phyloP scores from a whole-genome alignment of 2,888 invertebrate species.

The Drosophila cognata region DNA sequence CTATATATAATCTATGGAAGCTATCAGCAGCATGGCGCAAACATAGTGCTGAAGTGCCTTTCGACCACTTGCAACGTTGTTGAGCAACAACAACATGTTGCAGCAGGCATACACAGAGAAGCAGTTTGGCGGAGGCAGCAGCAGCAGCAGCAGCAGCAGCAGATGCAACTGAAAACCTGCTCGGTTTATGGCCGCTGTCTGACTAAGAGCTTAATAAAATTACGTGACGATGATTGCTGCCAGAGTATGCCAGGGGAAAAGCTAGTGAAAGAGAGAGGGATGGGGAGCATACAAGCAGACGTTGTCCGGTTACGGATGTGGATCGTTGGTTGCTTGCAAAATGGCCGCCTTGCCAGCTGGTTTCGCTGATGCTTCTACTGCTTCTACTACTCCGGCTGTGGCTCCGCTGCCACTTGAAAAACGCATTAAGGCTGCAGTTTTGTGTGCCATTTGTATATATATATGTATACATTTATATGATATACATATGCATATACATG shows the following conservation, averaged over 20 bases:
- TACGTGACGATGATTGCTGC: conserved; percentile 77
- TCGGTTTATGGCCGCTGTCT: conserved; percentile 51
- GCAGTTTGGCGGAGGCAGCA: not conserved
- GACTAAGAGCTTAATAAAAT: conserved; percentile 76
- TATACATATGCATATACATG: not conserved
- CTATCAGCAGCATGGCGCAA: conserved; percentile 14
- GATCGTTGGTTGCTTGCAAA: conserved; percentile 59
- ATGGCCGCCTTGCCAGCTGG: conserved; percentile 57
- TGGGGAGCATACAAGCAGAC: not conserved
- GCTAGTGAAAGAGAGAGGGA: not conserved
- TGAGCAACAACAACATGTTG: conserved; percentile 38
- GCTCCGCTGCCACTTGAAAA: conserved; percentile 73
- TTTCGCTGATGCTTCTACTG: conserved; percentile 29
- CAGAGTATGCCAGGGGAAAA: conserved; percentile 27
- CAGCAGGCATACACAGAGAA: conserved; percentile 41
- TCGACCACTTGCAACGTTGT: conserved; percentile 26
- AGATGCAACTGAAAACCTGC: conserved; percentile 24
- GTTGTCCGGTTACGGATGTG: conserved; percentile 52
- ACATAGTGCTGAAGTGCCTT: conserved; percentile 26
- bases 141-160: not conserved
- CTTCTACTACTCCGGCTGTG: conserved; percentile 29
- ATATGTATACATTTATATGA: conserved; percentile 38
- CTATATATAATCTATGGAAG: conserved; percentile 9
- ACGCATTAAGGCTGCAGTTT: conserved; percentile 76
- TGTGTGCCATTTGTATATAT: conserved; percentile 63